phyloP scores from a whole-genome alignment of 1,140 invertebrate species.

The Dreissena rostriformis region DNA sequence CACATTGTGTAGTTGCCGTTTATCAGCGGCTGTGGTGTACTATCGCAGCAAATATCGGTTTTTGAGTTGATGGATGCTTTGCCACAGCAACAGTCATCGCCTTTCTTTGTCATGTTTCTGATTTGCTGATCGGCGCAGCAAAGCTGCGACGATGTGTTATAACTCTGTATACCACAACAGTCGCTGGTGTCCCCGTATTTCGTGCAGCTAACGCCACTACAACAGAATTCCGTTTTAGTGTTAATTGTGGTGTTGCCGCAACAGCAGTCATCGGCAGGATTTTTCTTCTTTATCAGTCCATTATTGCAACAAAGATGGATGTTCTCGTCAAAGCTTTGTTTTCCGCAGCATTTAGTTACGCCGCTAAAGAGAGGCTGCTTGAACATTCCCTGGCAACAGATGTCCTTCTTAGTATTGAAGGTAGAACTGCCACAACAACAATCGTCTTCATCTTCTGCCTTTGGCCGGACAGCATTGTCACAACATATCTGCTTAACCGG shows the following conservation, averaged over 20 bases:
- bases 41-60: constrained; percentile 36
- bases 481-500: constrained; percentile 31
- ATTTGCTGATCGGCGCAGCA: constrained; percentile 20
- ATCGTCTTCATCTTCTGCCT: constrained; percentile 19
- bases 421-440: constrained; percentile 44
- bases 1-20: constrained; percentile 22
- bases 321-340: background rate
- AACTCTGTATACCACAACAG: constrained; percentile 15
- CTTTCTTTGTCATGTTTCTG: background rate
- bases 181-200: background rate
- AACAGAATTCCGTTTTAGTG: constrained; percentile 19
- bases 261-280: constrained; percentile 12
- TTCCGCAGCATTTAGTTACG: constrained; percentile 25
- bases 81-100: constrained; percentile 41
- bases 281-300: background rate
- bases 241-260: constrained; percentile 34
- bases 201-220: background rate
- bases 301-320: constrained; percentile 2
- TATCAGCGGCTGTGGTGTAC: background rate
- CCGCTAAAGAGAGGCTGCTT: background rate
- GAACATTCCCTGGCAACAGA: constrained; percentile 14
- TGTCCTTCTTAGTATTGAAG: constrained; percentile 16
- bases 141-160: constrained; percentile 4
- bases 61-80: constrained; percentile 6
- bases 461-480: constrained; percentile 2